Evolutionary conservation across 1,140 invertebrate genomes (phyloP), one percentile per base, ranked within the genome.

Genomic region (Drosophila auraria): DNA sequence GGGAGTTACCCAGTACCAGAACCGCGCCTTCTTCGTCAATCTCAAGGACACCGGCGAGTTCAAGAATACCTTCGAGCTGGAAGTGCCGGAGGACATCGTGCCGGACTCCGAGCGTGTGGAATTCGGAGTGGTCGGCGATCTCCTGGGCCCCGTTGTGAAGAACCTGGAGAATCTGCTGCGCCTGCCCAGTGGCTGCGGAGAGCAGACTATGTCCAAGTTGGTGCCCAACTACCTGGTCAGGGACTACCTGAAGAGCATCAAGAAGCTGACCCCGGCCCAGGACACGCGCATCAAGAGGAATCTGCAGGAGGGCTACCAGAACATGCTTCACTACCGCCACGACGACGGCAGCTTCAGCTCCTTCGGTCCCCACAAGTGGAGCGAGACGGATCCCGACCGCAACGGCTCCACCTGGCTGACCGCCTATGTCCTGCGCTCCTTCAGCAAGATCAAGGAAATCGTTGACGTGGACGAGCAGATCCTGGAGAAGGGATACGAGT

Each of bases 401-500:
- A 95, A 94, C 63, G 97, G 99, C 11, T 98, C 97, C 91, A 97
- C 98, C 27, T 99, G 98, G 98, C 94, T 99, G 66, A 99, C 99
- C 4, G 97, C 98, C 4, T 98, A 99, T 92, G 98, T 99, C 0
- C 95, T 96, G 0, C 96, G 97, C 72, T 97, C 98, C 53, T 96
- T 99, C 77, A 95, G 95, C 44, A 96, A 97, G 93, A 98, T 98
- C 3, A 94, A 95, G 60, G 93, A 95, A 7, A 96, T 96, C 87
- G 97, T 99, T 45, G 95, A 95, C 49, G 94, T 99, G 53, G 97
- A 98, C 51, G 94, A 95, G 33, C 93, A 93, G 44, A 95, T 98
- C 47, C 95, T 98, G 69, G 92, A 94, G 1, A 94, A 95, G 51
- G 96, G 97, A 8, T 94, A 98, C 8, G 93, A 96, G 44, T 99